Conservation (phyloP, 1,140 invertebrate species). For the Pseudomyrmex gracilis region DNA sequence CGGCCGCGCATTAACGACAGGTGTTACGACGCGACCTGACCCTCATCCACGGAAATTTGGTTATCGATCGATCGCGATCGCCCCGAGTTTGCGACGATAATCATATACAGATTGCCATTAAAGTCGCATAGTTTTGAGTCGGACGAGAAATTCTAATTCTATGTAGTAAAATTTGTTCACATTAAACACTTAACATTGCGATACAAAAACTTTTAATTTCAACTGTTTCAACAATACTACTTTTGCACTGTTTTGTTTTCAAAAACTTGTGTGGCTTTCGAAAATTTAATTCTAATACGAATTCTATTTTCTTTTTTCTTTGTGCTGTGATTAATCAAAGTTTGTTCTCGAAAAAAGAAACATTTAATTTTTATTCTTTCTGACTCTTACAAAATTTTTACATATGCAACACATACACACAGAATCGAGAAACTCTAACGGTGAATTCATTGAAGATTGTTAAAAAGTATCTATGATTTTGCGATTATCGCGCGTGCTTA, state of each 20-base stretch:
- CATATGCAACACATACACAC: too few species aligned
- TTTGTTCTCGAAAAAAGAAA: background rate
- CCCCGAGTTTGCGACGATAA: background rate
- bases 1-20: conserved; percentile 39
- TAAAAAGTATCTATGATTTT: conserved; percentile 46
- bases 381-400: too few species aligned
- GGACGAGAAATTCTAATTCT: too few species aligned
- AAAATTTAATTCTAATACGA: too few species aligned
- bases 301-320: too few species aligned
- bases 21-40: conserved; percentile 45
- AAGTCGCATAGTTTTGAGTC: background rate
- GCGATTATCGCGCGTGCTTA: conserved; percentile 44
- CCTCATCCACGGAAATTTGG: conserved; percentile 37
- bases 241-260: too few species aligned
- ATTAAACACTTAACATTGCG: background rate
- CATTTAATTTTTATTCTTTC: background rate
- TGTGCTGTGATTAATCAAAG: too few species aligned
- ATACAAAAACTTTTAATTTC: background rate
- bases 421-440: conserved; percentile 21
- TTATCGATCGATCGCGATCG: conserved; percentile 43
- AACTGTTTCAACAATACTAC: background rate
- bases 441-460: conserved; percentile 24
- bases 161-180: too few species aligned
- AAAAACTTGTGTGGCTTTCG: too few species aligned
- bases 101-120: conserved; percentile 3